Evolutionary conservation across 2,797 vertebrate species (phyloP).

Genomic region (Phyllotis vaccarum): DNA sequence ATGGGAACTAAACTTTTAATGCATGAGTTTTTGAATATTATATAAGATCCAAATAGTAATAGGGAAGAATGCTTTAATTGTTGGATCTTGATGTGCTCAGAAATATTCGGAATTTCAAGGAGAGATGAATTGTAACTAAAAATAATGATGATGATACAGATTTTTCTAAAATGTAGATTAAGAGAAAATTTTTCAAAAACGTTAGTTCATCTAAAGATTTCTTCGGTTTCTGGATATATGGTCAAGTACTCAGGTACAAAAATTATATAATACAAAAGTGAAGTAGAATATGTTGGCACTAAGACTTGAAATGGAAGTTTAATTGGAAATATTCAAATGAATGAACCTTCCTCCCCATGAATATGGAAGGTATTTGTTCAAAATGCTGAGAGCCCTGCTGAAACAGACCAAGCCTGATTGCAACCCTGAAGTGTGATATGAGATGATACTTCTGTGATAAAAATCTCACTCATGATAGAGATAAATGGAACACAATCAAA

Average conservation of each 20-base stretch:
- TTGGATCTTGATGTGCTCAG: conserved; percentile 27
- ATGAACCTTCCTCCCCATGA: conserved; percentile 33
- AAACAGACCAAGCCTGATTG: conserved; percentile 59
- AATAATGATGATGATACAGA: too few species aligned
- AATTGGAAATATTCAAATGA: conserved; percentile 71
- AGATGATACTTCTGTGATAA: conserved; percentile 62
- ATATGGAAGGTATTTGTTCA: conserved; percentile 56
- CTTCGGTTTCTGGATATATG: conserved; percentile 14
- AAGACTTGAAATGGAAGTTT: conserved; percentile 54
- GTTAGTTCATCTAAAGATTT: conserved; percentile 24
- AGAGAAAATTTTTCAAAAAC: conserved; percentile 43
- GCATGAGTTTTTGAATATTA: neutral
- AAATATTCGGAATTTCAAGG: conserved; percentile 17
- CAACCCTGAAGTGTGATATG: conserved; percentile 51
- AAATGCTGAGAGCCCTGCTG: conserved; percentile 54
- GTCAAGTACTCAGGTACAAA: conserved; percentile 58
- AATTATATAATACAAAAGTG: conserved; percentile 49
- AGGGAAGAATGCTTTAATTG: neutral
- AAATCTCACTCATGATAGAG: conserved; percentile 62
- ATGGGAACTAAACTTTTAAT: neutral
- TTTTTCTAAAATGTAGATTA: neutral
- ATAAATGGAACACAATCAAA: conserved; percentile 64
- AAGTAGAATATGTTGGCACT: conserved; percentile 38
- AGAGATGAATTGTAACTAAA: neutral
- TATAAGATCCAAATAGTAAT: neutral